Evolutionary conservation across 2,797 vertebrate genomes (phyloP), one percentile per base, ranked within the genome.

Genomic region (Muraenolepis orangiensis): DNA sequence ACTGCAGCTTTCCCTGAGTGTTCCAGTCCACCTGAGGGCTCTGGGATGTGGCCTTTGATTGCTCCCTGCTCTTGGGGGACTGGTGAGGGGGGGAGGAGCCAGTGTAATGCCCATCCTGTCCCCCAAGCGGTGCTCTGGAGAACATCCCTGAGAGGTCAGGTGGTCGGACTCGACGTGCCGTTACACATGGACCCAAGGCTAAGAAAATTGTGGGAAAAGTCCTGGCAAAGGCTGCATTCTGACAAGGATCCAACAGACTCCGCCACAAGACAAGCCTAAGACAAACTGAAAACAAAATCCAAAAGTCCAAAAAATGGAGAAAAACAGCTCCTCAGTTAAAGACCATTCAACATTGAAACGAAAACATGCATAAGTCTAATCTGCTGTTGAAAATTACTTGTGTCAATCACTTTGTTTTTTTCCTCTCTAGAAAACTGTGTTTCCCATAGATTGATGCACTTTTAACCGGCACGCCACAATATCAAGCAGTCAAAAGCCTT

Each of bases 1-100:
- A 94, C 84, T 95, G 95, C 86, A 95, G 92, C 84, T 93, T 95
- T 83, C 87, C 91, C 73, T 78, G 78, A 29, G 91, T 79, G 70
- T 85, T 89, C 66, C 88, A 84, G 40, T 86, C 85, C 67, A 86
- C 70, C 75, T 89, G 94, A 66, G 92, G 92, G 75, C 93, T 95
- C 79, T 89, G 91, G 66, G 83, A 87, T 51, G 85, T 91, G 72
- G 89, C 95, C 84, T 90, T 91, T 57, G 85, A 89, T 74, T 87
- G 82, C 46, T 90, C 91, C 87, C 71, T 93, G 84, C 90, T 87
- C 75, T 92, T 86, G 71, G 92, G 86, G 34, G 90, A 90, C 75
- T 81, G 88, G 70, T 85, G 82, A 42, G 90, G 87, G 87, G 87
- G 81, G 18, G 29, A 78, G 72, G 71, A 90, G 81, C 71, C 87